A percentile compares a stretch with the other conserved stretches of the same genome.
Conservation (phyloP, 2,888 invertebrate genomes). For the Metalampra italica region DNA sequence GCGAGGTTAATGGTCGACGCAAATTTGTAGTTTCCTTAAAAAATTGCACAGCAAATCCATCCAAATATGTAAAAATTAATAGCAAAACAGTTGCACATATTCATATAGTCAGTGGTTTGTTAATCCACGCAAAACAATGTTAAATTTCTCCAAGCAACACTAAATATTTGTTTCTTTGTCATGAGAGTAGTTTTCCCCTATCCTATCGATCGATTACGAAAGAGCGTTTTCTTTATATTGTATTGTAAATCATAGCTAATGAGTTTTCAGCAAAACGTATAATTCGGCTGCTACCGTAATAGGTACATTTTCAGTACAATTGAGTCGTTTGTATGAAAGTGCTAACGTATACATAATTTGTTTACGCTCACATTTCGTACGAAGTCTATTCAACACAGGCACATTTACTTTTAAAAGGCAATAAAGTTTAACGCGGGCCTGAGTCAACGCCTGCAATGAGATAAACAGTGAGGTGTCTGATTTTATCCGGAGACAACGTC, state of each 20-base stretch:
- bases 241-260: slow-evolving; percentile 27
- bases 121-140: slow-evolving; percentile 20
- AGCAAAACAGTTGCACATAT: slow-evolving; percentile 23
- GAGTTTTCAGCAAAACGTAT: slow-evolving; percentile 16
- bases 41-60: slow-evolving; percentile 45
- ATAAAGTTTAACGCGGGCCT: slow-evolving; percentile 30
- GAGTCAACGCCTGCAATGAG: slow-evolving; percentile 34
- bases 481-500: slow-evolving; percentile 54
- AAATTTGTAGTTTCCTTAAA: slow-evolving; percentile 56
- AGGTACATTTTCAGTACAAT: slow-evolving; percentile 12
- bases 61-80: slow-evolving; percentile 39
- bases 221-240: slow-evolving; percentile 52
- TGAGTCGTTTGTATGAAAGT: slow-evolving; percentile 18
- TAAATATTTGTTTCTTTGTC: slow-evolving; percentile 63
- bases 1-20: slow-evolving; percentile 59
- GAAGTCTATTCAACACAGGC: slow-evolving; percentile 26
- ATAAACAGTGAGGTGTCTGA: slow-evolving; percentile 36
- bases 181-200: slow-evolving; percentile 60
- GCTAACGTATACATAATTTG: slow-evolving; percentile 46
- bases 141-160: slow-evolving; percentile 19
- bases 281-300: slow-evolving; percentile 24
- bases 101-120: slow-evolving; percentile 31
- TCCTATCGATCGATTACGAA: slow-evolving; percentile 76
- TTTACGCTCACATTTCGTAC: slow-evolving; percentile 40
- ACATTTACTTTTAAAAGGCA: slow-evolving; percentile 33